Evolutionary conservation across 2,888 invertebrate species (phyloP), one percentile per base, ranked within the genome.

Genomic region (Hemistola chrysoprasaria): DNA sequence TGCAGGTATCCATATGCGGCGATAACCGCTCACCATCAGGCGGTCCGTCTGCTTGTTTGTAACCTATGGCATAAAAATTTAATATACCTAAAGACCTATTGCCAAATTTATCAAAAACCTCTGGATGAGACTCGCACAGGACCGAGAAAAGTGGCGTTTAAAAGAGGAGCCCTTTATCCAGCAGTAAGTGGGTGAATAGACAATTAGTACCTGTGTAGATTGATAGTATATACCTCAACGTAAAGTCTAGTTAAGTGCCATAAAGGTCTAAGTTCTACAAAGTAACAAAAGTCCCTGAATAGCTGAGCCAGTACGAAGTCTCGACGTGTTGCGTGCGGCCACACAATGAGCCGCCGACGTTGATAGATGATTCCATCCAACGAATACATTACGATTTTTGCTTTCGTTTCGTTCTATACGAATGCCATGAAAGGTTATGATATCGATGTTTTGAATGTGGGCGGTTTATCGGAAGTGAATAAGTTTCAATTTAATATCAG

Each of bases 371-470:
- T 69, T 59, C 67, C 83, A 83, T 85, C 84, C 76, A 85, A 85
- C 82, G 86, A 87, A 86, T 84, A 87, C 86, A 87, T 87, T 88
- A 88, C 80, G 79, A 87, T 86, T 88, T 86, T 86, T 88, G 87
- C 88, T 87, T 87, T 87, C 86, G 77, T 78, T 77, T 73, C 74
- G 67, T 83, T 82, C 78, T 82, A 86, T 87, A 80, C 78, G 78
- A 83, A 85, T 85, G 83, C 86, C 86, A 82, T 81, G 79, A 87
- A 16, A 16, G 83, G 86, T 83, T 87, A 84, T 85, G 87, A 86
- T 86, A 88, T 84, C 82, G 83, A 78, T 68, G 76, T 62, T 59
- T 50, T 68, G 42, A 37, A 37, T 34, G 60, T 52, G 45, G 47
- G 47, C 37, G 50, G 11, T 47, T 37, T 52, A 40, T 36, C 31